Base-by-base conservation (phyloP, 1,140 invertebrate species). In the Bombus consobrinus region DNA sequence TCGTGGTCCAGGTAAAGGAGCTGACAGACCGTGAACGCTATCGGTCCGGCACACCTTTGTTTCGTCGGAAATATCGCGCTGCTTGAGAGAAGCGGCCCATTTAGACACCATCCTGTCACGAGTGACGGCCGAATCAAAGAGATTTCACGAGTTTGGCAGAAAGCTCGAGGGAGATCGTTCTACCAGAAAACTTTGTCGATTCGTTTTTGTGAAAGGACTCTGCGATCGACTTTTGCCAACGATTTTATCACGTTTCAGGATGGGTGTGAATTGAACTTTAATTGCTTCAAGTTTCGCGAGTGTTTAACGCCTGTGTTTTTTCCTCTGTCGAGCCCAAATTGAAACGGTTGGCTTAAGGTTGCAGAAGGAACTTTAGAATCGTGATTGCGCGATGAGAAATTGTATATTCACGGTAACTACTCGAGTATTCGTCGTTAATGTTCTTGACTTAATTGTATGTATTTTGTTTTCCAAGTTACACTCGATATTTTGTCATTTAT, bases 21-120 rank as follows among this genome's bases (percentile, higher is more conserved):
- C 53, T 80, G 87, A n/a, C 81, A 72, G 43, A 87, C 81, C 81
- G 79, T 81, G 81, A 59, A 87, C 41, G 22, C 80, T 43, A 22
- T 28, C 74, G 78, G 59, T 66, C 53, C 69, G 37, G 22, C 25
- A n/a, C 66, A 72, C 41, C 72, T 77, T 83, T 83, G 74, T 83
- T 78, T 69, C 74, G n/a, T 25, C 43, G 22, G 64, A 69, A 43
- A 69, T 57, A 34, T 77, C 41, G 28, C 15, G 34, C n/a, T 69
- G 64, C 22, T 81, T 73, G 69, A 59, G 59, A 81, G 34, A 47
- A 71, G 12, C 28, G 28, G 64, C 5, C 9, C 34, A 75, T 78
- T 84, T 71, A 78, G 74, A 41, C 47, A 57, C 47, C 64, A 22
- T 57, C 34, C 74, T 76, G 47, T 69, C 34, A 64, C 73, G 28